Conservation (phyloP, 2,888 invertebrate genomes). For the Oxycera nigricornis region DNA sequence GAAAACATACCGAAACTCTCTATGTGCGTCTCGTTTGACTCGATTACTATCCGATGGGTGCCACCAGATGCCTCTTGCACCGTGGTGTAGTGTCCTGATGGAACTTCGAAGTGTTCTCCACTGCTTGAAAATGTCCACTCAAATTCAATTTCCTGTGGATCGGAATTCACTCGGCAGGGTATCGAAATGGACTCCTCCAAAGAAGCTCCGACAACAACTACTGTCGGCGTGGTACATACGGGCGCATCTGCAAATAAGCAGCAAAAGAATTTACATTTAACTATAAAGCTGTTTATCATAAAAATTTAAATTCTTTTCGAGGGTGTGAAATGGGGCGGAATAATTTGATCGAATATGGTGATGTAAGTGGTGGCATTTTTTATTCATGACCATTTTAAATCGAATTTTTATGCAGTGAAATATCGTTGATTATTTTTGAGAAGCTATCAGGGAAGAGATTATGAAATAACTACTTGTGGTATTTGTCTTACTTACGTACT, state of each 20-base stretch:
- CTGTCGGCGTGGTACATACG: conserved; percentile 75
- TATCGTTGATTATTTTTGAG: not conserved
- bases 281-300: conserved; percentile 7
- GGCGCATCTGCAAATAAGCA: conserved; percentile 73
- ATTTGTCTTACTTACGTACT: no score
- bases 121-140: conserved; percentile 92
- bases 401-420: not conserved
- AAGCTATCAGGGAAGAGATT: not conserved
- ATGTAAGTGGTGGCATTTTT: not conserved
- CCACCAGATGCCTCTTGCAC: conserved; percentile 64
- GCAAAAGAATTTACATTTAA: conserved; percentile 30
- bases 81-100: conserved; percentile 69
- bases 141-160: conserved; percentile 84
- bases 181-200: conserved; percentile 82
- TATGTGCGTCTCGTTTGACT: conserved; percentile 61
- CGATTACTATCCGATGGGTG: conserved; percentile 60
- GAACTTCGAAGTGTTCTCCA: conserved; percentile 83
- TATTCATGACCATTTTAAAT: not conserved
- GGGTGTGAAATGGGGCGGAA: conserved; percentile 31
- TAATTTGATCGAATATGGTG: conserved; percentile 1
- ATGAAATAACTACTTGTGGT: no score
- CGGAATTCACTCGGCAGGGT: conserved; percentile 86
- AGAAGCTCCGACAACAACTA: conserved; percentile 83
- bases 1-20: conserved; percentile 60
- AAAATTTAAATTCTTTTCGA: not conserved